These are phyloP conservation scores for Parasteatoda tepidariorum DNA, from an alignment of 1,140 invertebrate genomes.

Conservation along the genomic window DNA sequence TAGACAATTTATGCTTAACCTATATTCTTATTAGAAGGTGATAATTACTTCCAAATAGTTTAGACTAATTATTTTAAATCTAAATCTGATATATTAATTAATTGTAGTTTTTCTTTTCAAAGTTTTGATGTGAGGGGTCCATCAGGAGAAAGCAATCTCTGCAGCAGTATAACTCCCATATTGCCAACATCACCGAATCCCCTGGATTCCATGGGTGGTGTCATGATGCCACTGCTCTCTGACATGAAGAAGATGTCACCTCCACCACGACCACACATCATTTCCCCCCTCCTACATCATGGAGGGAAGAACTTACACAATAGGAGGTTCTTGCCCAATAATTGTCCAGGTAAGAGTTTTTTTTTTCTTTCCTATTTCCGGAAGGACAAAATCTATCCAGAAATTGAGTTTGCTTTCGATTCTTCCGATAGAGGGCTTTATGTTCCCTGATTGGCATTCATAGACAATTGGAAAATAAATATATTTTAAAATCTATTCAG, in stretches of 20 bases:
- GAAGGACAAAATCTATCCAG: neutral
- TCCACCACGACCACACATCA: slow-evolving; percentile 10
- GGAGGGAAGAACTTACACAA: neutral
- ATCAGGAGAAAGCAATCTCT: slow-evolving; percentile 26
- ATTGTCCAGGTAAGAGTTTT: slow-evolving; percentile 1
- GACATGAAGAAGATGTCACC: slow-evolving; percentile 15
- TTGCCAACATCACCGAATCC: neutral
- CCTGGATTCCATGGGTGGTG: slow-evolving; percentile 6
- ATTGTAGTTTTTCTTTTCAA: neutral
- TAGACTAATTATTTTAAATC: too few species aligned
- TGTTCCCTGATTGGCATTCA: too few species aligned
- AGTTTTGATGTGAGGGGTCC: slow-evolving; percentile 28
- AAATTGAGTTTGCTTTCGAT: neutral
- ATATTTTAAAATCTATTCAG: too few species aligned
- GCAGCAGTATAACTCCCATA: slow-evolving; percentile 48
- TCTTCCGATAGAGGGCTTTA: too few species aligned
- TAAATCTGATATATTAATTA: too few species aligned
- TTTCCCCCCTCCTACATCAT: slow-evolving; percentile 14
- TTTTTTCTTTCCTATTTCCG: neutral
- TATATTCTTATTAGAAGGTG: too few species aligned
- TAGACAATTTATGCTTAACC: too few species aligned
- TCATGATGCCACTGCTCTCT: slow-evolving; percentile 13
- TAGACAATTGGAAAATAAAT: too few species aligned
- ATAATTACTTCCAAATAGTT: too few species aligned
- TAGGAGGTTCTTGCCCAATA: slow-evolving; percentile 6